Evolutionary conservation across 2,113 vertebrate species (phyloP).

Genomic region (Neotoma lepida): DNA sequence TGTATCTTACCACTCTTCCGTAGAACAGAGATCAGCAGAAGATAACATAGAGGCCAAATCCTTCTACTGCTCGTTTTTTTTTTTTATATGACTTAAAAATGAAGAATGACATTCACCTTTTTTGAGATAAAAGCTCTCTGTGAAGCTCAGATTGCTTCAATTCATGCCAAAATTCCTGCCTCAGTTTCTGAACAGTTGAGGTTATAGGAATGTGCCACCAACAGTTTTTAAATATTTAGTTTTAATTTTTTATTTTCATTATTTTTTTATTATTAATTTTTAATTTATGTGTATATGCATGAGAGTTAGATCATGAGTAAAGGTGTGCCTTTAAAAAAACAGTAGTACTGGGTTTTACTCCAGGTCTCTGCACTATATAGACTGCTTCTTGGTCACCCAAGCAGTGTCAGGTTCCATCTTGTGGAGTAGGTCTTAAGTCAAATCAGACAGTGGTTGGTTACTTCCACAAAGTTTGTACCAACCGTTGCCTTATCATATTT

Average conservation of each 20-base stretch:
- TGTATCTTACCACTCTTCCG: background rate
- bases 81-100: background rate
- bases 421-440: background rate
- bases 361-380: background rate
- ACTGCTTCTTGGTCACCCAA: background rate
- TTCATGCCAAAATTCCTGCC: background rate
- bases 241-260: background rate
- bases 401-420: background rate
- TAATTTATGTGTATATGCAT: too few relatives aligned
- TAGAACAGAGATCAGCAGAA: background rate
- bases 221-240: background rate
- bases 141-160: background rate
- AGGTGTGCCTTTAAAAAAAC: too few relatives aligned
- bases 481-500: background rate
- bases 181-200: background rate
- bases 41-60: background rate
- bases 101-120: background rate
- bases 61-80: background rate
- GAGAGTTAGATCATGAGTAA: background rate
- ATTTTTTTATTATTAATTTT: background rate
- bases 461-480: background rate
- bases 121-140: background rate
- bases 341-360: too few relatives aligned
- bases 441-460: background rate
- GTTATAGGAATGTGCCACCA: background rate